Base-by-base conservation (phyloP, 2,888 invertebrate species). In the Tetragonula carbonaria region DNA sequence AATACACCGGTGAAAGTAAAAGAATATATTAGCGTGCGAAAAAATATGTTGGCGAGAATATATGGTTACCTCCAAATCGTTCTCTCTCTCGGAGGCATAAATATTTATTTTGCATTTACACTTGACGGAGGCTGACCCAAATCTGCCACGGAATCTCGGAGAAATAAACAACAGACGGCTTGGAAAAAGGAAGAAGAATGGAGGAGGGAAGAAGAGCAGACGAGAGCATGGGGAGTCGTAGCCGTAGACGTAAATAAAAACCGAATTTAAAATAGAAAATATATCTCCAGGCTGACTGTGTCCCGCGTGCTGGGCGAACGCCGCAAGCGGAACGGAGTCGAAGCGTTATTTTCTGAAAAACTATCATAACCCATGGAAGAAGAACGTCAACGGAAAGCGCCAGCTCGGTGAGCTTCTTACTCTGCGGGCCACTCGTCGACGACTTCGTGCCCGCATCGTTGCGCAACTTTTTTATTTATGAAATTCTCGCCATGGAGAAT, bases 231-330 rank as follows among this genome's bases (percentile, higher is more conserved):
- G 74, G 53, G 53, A 72, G 62, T 59, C 77, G 79, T 79, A 75
- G 53, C 65, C 33, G 66, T 23, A 23, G 23, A 55, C 67, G 82
- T 76, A 80, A 84, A 79, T 88, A 87, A 86, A 88, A 84, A 81
- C 77, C 81, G 83, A 90, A 88, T 89, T 86, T 79, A 86, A 90
- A 91, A 90, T 91, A 85, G 88, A 88, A 88, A 90, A 91, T 88
- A 90, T 88, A 90, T 90, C 88, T 88, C 80, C 77, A 57, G 55
- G 66, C 79, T 14, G 5, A 59, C 5, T 59, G 14, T 23, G 78
- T 78, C 74, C 51, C 21, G n/a, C 23, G 57, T 13, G 55, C 45
- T n/a, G 55, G 77, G 51, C 67, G 28, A 63, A 66, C 50, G 45
- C 18, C 78, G 65, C 66, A 67, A 66, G 50, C 45, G 51, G 65